Conservation (phyloP, 2,797 vertebrate species). For the Decapterus maruadsi region DNA sequence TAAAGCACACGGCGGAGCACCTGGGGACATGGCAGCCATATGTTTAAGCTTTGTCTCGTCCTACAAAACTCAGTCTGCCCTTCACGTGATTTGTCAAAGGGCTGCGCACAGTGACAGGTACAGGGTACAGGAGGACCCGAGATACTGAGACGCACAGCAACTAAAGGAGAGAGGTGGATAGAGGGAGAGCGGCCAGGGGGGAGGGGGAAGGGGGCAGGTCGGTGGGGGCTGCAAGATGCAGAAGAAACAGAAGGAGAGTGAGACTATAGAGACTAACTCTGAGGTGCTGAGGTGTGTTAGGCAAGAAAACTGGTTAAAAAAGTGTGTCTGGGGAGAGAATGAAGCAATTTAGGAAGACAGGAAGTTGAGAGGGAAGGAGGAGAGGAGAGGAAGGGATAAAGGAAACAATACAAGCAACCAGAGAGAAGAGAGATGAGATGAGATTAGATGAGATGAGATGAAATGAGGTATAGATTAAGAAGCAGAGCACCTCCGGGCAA, state of each 20-base stretch:
- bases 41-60: slow-evolving; percentile 98
- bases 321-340: slow-evolving; percentile 25
- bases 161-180: slow-evolving; percentile 62
- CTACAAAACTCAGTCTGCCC: slow-evolving; percentile 98
- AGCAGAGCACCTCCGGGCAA: slow-evolving; percentile 79
- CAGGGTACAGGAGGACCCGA: slow-evolving; percentile 76
- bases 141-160: slow-evolving; percentile 69
- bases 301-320: slow-evolving; percentile 32
- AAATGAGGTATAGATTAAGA: slow-evolving; percentile 55
- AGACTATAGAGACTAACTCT: slow-evolving; percentile 25
- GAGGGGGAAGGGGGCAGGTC: slow-evolving; percentile 10
- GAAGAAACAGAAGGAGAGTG: slow-evolving; percentile 41
- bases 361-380: slow-evolving; percentile 7
- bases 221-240: slow-evolving; percentile 26
- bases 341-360: slow-evolving; percentile 31
- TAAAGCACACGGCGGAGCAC: slow-evolving; percentile 80
- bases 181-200: slow-evolving; percentile 39
- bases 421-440: slow-evolving; percentile 54
- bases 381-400: neutral
- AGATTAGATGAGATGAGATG: slow-evolving; percentile 26
- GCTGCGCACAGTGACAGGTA: slow-evolving; percentile 79
- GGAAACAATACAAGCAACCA: slow-evolving; percentile 25
- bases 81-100: slow-evolving; percentile 97
- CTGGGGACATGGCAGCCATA: slow-evolving; percentile 93
- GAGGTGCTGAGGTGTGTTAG: slow-evolving; percentile 20